Evolutionary conservation across 2,113 vertebrate species (phyloP).

Genomic region (Dasyurus viverrinus): DNA sequence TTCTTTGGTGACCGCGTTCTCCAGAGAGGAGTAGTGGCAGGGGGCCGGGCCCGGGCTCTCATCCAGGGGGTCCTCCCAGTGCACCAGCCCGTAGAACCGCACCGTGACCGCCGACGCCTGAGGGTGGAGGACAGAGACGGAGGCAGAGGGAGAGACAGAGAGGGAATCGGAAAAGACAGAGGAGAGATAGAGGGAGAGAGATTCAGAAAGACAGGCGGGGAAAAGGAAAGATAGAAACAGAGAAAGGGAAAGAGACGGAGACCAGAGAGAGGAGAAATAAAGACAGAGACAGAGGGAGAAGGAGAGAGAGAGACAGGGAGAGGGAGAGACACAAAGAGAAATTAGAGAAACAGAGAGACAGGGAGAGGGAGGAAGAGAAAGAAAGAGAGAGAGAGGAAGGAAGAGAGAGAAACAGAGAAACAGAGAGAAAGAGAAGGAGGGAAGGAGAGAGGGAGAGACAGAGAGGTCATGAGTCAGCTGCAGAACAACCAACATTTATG

Average conservation of each 20-base stretch:
- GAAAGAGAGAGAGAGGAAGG: no score
- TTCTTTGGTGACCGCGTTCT: slow-evolving; percentile 87
- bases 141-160: fast-evolving
- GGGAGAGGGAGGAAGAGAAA: no score
- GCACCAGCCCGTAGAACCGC: slow-evolving; percentile 93
- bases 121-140: no score
- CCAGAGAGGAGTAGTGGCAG: slow-evolving; percentile 65
- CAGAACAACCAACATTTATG: background rate
- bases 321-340: background rate
- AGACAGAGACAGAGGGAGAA: background rate
- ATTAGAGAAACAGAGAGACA: no score
- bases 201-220: no score
- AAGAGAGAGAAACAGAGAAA: no score
- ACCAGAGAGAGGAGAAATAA: fast-evolving
- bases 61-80: slow-evolving; percentile 98
- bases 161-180: no score
- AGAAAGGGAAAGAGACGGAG: no score
- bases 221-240: fast-evolving
- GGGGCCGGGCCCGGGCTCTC: slow-evolving; percentile 81
- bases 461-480: no score
- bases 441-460: no score
- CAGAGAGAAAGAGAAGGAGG: no score
- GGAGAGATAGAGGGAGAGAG: background rate
- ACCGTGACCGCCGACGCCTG: slow-evolving; percentile 90
- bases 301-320: background rate